Base-by-base conservation (phyloP, 1,140 invertebrate species). In the Drosophila pectinifera region DNA sequence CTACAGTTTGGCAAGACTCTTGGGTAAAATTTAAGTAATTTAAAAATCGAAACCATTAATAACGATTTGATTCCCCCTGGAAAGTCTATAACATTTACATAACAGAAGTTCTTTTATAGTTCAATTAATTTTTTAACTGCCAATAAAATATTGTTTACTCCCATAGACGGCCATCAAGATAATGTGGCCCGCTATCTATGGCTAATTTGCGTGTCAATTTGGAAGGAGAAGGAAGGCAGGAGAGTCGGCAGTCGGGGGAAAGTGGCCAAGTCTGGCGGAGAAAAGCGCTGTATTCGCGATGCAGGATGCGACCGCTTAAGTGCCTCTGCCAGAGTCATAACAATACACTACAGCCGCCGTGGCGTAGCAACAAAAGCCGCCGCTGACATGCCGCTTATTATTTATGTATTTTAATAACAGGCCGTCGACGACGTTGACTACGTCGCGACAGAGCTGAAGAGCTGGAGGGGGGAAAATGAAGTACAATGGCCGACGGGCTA, bases 331-430 rank as follows among this genome's bases (percentile, higher is more conserved):
- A 76, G 59, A 68, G 69, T 77, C 80, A 86, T 86, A 86, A 83
- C 83, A 88, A 79, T 88, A 83, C 77, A 88, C 79, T 57, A 75
- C 46, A 76, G 46, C 74, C 46, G 62, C 64, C 54, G 64, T 51
- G 51, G 65, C 65, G 48, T 36, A 65, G 72, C 82, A 88, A 83
- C 83, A 89, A 88, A 89, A 88, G 83, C 83, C 84, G 83, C 83
- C 81, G 79, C 83, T 88, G 83, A 88, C 84, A 88, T 89, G 79
- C 79, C 84, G 83, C 84, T 88, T 88, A 88, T 88, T 88, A 88
- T 88, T 88, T 88, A 88, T 88, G 83, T 88, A 88, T 88, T 88
- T 88, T 88, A 88, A 88, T 88, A 88, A 88, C 84, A 88, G 74
- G 67, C 83, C 76, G 82, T 69, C 82, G 80, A 45, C 49, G 57